Evolutionary conservation across 2,888 invertebrate species (phyloP).

Genomic region (Arenicola marina): DNA sequence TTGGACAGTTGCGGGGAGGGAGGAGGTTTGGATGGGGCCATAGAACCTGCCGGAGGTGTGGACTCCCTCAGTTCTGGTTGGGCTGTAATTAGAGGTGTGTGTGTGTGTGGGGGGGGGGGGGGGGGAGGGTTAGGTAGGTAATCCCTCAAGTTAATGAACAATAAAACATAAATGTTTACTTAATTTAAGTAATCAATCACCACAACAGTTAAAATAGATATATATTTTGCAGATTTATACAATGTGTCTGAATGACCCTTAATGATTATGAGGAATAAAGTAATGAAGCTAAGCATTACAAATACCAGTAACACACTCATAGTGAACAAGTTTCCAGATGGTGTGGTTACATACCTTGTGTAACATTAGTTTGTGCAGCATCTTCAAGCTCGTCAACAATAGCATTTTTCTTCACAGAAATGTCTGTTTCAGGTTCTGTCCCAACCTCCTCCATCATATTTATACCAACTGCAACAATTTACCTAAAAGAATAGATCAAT

Average conservation of each 20-base stretch:
- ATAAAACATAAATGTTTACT: too few relatives aligned
- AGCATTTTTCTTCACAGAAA: conserved; percentile 5
- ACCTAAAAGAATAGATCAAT: too few relatives aligned
- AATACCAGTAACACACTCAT: not conserved
- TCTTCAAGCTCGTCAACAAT: conserved; percentile 35
- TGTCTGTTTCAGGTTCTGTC: conserved; percentile 18
- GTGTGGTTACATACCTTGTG: conserved; percentile 16
- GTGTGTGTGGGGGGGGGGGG: conserved; percentile 5
- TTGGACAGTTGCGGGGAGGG: too few relatives aligned
- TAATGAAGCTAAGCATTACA: not conserved
- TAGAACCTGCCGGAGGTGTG: too few relatives aligned
- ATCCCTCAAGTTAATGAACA: too few relatives aligned
- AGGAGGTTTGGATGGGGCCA: too few relatives aligned
- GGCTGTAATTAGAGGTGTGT: too few relatives aligned
- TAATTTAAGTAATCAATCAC: too few relatives aligned
- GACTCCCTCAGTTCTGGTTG: too few relatives aligned
- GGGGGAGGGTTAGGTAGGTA: too few relatives aligned
- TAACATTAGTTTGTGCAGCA: conserved; percentile 33
- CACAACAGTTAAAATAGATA: too few relatives aligned
- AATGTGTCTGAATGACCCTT: not conserved
- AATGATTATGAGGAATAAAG: not conserved
- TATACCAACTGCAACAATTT: too few relatives aligned
- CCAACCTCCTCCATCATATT: conserved; percentile 53
- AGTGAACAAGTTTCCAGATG: not conserved
- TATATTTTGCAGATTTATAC: not conserved